phyloP scores from a whole-genome alignment of 37 sponge, comb jelly and placozoan species.

The Chondrosia reniformis region DNA sequence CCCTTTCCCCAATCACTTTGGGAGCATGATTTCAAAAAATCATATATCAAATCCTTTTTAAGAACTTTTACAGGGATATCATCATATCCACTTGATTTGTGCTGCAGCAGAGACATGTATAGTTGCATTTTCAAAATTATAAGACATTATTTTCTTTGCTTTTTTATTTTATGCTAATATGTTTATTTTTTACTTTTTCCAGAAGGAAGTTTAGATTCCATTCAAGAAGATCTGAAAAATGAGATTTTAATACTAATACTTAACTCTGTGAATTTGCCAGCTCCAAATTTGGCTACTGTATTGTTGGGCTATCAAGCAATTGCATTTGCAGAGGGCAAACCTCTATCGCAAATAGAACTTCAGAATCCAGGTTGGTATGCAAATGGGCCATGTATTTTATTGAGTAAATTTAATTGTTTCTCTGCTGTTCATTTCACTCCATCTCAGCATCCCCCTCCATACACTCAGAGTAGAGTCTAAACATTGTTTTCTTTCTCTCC shows the following conservation, averaged over 20 bases:
- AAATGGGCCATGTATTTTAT: too few species aligned
- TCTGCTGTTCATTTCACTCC: not conserved
- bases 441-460: not conserved
- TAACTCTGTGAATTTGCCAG: conserved; percentile 49
- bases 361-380: conserved; percentile 88
- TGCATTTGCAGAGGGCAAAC: conserved; percentile 39
- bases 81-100: too few species aligned
- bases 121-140: too few species aligned
- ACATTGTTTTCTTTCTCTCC: not conserved
- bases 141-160: not conserved
- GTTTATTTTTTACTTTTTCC: not conserved
- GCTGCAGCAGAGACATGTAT: too few species aligned
- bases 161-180: not conserved
- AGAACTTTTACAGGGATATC: too few species aligned
- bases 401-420: not conserved
- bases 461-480: too few species aligned
- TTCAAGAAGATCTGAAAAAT: conserved; percentile 44
- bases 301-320: conserved; percentile 80
- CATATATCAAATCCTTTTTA: too few species aligned
- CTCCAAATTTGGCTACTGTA: conserved; percentile 89
- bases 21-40: too few species aligned
- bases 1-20: too few species aligned
- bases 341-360: conserved; percentile 64
- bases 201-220: conserved; percentile 13
- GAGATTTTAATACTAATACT: conserved; percentile 82